A percentile compares a stretch with the other conserved stretches of the same genome.
Evolutionary conservation across 2,797 vertebrate species (phyloP).

Genomic region (Mico argentatus): DNA sequence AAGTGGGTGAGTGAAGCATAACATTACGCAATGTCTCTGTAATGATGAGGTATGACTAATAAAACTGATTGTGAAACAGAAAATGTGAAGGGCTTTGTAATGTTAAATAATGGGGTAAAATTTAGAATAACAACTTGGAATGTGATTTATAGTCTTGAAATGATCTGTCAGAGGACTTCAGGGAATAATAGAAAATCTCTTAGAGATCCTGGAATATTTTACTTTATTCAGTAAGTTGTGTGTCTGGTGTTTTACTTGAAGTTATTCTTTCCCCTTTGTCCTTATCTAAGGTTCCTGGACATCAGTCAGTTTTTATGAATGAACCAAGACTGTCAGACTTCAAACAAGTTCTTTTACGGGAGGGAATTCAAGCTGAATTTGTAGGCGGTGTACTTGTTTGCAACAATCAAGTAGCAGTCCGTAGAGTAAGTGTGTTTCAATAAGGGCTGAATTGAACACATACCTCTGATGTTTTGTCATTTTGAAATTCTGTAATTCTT

Average conservation of each 20-base stretch:
- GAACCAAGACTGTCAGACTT: constrained; percentile 98
- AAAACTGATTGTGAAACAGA: constrained; percentile 31
- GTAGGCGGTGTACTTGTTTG: constrained; percentile 98
- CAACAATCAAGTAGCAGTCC: constrained; percentile 98
- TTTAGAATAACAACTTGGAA: constrained; percentile 38
- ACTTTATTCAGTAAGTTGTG: neutral
- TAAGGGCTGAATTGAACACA: neutral
- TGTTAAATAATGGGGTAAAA: constrained; percentile 47
- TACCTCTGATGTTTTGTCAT: neutral
- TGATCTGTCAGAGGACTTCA: constrained; percentile 12
- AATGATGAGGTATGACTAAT: constrained; percentile 58
- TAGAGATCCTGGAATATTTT: neutral
- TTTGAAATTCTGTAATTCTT: constrained; percentile 15
- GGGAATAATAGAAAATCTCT: neutral
- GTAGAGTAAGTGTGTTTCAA: constrained; percentile 91
- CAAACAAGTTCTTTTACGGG: constrained; percentile 97
- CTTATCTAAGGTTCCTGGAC: constrained; percentile 91
- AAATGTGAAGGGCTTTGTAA: constrained; percentile 53
- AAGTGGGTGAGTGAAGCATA: constrained; percentile 25
- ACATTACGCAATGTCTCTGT: neutral
- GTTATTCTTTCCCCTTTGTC: neutral
- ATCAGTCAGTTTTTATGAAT: constrained; percentile 99
- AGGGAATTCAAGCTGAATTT: constrained; percentile 98
- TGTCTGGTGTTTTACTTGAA: neutral
- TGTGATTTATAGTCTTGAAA: constrained; percentile 17